A percentile compares a stretch with the other conserved stretches of the same genome.
These are phyloP conservation scores for Dufourea novaeangliae DNA, from an alignment of 1,140 invertebrate genomes.

Conservation along the genomic window DNA sequence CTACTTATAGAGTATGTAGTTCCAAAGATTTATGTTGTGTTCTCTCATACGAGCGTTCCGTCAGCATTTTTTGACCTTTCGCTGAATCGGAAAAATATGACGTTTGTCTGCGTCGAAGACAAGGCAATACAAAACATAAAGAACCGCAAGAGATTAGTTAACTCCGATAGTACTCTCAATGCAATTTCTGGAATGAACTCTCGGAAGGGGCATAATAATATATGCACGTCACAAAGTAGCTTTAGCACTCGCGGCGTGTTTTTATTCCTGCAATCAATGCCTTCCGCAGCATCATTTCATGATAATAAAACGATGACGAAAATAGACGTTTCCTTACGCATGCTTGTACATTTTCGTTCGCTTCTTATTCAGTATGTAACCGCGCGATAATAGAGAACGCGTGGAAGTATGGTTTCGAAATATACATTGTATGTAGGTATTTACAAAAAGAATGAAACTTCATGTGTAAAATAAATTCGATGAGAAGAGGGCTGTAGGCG, in stretches of 20 bases:
- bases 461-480: neutral
- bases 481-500: neutral
- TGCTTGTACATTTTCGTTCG: neutral
- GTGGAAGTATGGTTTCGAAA: neutral
- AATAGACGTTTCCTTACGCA: neutral
- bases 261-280: slow-evolving; percentile 4
- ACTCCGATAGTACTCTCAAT: neutral
- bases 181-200: neutral
- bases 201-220: slow-evolving; percentile 23
- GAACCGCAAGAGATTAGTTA: neutral
- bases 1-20: neutral
- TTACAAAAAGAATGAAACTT: neutral
- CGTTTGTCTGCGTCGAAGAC: neutral
- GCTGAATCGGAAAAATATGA: neutral
- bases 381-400: neutral
- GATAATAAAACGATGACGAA: slow-evolving; percentile 7
- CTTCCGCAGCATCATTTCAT: neutral
- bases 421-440: neutral
- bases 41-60: neutral
- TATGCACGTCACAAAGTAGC: neutral
- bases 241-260: neutral
- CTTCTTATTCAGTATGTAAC: neutral
- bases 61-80: neutral
- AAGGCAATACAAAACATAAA: neutral
- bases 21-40: neutral